phyloP scores from a whole-genome alignment of 2,797 vertebrate genomes.

The Pseudopleuronectes americanus region DNA sequence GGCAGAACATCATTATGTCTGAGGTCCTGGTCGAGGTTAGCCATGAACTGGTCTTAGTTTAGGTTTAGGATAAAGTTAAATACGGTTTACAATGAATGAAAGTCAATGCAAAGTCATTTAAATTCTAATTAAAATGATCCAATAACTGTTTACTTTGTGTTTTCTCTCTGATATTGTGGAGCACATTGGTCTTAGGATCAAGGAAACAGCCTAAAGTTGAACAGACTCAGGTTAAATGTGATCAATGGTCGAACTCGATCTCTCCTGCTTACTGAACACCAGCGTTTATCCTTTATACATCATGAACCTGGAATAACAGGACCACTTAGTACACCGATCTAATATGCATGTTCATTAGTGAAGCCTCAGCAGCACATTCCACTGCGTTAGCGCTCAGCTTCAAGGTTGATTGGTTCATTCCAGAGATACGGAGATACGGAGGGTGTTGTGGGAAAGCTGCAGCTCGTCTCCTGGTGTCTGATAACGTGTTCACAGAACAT shows the following conservation, averaged over 20 bases:
- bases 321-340: neutral
- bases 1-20: too few species aligned
- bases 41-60: too few species aligned
- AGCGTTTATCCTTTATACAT: constrained; percentile 6
- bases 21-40: too few species aligned
- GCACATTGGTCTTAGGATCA: too few species aligned
- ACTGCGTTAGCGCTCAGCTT: constrained; percentile 8
- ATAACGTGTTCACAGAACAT: constrained; percentile 20
- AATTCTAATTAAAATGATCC: too few species aligned
- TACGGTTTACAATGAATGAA: too few species aligned
- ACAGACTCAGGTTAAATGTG: too few species aligned
- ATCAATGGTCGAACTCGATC: neutral
- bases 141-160: too few species aligned
- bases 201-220: too few species aligned
- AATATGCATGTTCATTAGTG: constrained; percentile 24
- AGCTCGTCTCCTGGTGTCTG: constrained; percentile 2
- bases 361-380: constrained; percentile 19
- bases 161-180: too few species aligned
- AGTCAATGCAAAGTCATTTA: too few species aligned
- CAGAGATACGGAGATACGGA: constrained; percentile 11
- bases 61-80: too few species aligned
- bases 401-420: constrained; percentile 29
- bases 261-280: neutral
- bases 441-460: constrained; percentile 18
- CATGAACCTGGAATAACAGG: constrained; percentile 1